Conservation (phyloP, 2,113 vertebrate species). For the Regulus satrapa region DNA sequence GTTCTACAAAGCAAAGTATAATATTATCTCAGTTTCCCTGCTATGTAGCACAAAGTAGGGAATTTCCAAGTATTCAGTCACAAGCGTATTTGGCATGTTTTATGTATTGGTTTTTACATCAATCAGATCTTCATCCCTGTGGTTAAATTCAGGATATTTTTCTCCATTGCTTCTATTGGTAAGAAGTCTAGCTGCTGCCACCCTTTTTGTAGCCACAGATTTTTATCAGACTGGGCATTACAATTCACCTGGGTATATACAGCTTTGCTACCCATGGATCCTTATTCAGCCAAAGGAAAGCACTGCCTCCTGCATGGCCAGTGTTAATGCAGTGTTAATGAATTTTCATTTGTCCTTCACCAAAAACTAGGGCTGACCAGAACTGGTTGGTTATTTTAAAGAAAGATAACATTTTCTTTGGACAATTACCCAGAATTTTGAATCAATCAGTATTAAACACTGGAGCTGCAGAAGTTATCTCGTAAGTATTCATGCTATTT, state of each 20-base stretch:
- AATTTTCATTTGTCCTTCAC: neutral
- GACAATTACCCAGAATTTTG: neutral
- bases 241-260: neutral
- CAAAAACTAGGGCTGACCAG: neutral
- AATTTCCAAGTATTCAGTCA: neutral
- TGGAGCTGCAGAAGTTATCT: neutral
- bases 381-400: neutral
- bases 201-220: fast-evolving
- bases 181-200: neutral
- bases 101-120: neutral
- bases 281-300: neutral
- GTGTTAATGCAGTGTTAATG: fast-evolving
- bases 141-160: neutral
- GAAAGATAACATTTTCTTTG: neutral
- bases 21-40: neutral
- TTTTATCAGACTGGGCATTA: neutral
- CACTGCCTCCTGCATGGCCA: neutral
- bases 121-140: neutral
- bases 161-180: neutral
- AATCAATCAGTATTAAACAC: neutral
- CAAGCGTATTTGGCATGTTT: neutral
- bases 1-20: neutral
- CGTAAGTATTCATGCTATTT: neutral
- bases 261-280: fast-evolving
- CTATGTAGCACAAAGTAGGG: neutral